phyloP scores from a whole-genome alignment of 2,113 vertebrate genomes.

The Microtus richardsoni region DNA sequence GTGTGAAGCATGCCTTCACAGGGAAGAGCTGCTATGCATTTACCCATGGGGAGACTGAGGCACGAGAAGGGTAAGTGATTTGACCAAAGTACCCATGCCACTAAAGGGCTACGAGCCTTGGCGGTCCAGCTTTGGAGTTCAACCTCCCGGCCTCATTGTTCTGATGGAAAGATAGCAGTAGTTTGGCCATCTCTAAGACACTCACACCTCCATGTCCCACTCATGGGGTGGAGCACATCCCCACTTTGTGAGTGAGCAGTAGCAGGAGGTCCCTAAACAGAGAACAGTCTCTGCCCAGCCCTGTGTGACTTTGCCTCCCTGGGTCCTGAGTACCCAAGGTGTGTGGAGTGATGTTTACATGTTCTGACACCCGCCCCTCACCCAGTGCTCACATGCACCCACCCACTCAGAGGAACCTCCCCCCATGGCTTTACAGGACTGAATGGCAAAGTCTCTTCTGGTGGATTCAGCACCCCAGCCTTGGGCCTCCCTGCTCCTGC shows the following conservation, averaged over 20 bases:
- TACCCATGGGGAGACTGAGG: not conserved
- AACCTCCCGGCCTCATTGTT: too few species aligned
- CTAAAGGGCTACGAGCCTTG: not conserved
- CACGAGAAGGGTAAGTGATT: not conserved
- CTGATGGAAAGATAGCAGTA: too few species aligned
- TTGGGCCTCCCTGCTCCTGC: not conserved
- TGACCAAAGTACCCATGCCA: not conserved
- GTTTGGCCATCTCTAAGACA: not conserved
- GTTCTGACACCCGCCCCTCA: not conserved
- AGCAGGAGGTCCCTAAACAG: not conserved
- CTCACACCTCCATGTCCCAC: accelerated
- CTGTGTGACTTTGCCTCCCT: not conserved
- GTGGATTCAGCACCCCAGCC: not conserved
- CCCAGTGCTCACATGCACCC: not conserved
- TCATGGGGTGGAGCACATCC: not conserved
- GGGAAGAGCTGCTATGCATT: not conserved
- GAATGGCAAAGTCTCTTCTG: not conserved
- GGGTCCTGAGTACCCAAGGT: not conserved
- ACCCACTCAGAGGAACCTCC: not conserved
- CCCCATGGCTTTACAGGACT: not conserved
- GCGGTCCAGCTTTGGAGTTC: not conserved
- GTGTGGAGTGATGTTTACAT: not conserved
- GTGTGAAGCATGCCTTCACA: not conserved
- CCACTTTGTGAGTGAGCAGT: not conserved
- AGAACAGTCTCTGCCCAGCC: not conserved